Conservation (phyloP, 2,888 invertebrate species). For the Eumerus sabulonum region DNA sequence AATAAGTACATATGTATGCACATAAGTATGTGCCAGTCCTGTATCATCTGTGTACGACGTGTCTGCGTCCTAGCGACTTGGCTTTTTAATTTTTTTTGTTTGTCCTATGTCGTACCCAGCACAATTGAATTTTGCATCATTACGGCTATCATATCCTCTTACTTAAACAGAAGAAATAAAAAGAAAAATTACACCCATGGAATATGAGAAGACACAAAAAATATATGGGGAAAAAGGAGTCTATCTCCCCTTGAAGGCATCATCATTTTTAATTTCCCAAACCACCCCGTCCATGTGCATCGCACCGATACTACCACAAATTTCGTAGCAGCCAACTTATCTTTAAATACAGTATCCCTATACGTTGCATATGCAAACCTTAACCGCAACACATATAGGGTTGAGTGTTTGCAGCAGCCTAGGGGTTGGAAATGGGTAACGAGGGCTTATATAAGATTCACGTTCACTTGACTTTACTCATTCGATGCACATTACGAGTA, state of each 20-base stretch:
- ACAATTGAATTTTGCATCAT: slow-evolving; percentile 66
- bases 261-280: slow-evolving; percentile 68
- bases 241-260: slow-evolving; percentile 63
- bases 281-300: slow-evolving; percentile 29
- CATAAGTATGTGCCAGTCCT: slow-evolving; percentile 20
- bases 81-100: slow-evolving; percentile 30
- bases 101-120: slow-evolving; percentile 42
- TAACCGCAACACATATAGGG: slow-evolving; percentile 28
- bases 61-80: neutral
- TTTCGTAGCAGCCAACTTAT: slow-evolving; percentile 41
- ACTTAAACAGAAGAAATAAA: slow-evolving; percentile 8
- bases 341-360: slow-evolving; percentile 34
- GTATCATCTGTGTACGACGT: slow-evolving; percentile 4
- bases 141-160: slow-evolving; percentile 59
- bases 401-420: slow-evolving; percentile 1
- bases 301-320: neutral
- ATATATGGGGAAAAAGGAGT: slow-evolving; percentile 10
- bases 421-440: slow-evolving; percentile 8
- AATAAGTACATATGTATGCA: slow-evolving; percentile 33
- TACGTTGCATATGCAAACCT: slow-evolving; percentile 44
- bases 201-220: slow-evolving; percentile 7
- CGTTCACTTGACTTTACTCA: slow-evolving; percentile 37
- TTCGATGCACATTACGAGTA: slow-evolving; percentile 64
- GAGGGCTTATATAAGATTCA: slow-evolving; percentile 18
- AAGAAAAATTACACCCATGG: slow-evolving; percentile 39